Conservation (phyloP, 2,888 invertebrate species). For the Julus scanicus region DNA sequence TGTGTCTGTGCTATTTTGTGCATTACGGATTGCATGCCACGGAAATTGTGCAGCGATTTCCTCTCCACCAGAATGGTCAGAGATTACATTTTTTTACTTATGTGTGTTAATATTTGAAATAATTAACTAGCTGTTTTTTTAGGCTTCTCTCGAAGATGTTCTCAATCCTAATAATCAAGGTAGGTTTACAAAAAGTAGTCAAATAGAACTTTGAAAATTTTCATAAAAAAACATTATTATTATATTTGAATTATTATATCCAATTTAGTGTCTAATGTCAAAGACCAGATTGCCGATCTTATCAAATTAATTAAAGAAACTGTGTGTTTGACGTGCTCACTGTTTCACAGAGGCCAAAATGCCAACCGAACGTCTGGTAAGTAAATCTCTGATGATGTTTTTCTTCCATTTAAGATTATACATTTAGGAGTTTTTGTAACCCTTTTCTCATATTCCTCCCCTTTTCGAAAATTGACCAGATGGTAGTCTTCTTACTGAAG, state of each 20-base stretch:
- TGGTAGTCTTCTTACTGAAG: constrained; percentile 18
- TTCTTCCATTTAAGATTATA: neutral
- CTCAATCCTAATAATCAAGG: constrained; percentile 42
- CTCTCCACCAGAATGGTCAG: constrained; percentile 52
- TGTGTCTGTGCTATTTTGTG: constrained; percentile 49
- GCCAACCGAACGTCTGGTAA: neutral
- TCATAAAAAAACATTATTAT: neutral
- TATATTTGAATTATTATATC: neutral
- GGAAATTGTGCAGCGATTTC: constrained; percentile 52
- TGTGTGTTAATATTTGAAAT: no score
- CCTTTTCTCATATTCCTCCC: neutral
- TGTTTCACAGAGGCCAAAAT: constrained; percentile 34
- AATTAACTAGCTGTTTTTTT: neutral
- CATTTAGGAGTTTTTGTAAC: neutral
- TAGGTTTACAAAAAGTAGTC: neutral
- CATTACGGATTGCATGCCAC: constrained; percentile 24
- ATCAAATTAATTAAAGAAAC: constrained; percentile 44
- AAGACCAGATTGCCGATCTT: constrained; percentile 48
- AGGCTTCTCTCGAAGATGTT: constrained; percentile 46
- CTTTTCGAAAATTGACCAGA: neutral
- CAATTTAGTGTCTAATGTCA: constrained; percentile 50
- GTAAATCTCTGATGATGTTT: neutral
- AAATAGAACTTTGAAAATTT: neutral
- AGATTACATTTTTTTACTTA: neutral
- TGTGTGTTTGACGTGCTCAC: constrained; percentile 2